Percentiles rank a stretch among this genome's conserved stretches.
These are phyloP conservation scores for Lamellibrachia satsuma DNA, from an alignment of 2,888 invertebrate species.

Conservation along the genomic window DNA sequence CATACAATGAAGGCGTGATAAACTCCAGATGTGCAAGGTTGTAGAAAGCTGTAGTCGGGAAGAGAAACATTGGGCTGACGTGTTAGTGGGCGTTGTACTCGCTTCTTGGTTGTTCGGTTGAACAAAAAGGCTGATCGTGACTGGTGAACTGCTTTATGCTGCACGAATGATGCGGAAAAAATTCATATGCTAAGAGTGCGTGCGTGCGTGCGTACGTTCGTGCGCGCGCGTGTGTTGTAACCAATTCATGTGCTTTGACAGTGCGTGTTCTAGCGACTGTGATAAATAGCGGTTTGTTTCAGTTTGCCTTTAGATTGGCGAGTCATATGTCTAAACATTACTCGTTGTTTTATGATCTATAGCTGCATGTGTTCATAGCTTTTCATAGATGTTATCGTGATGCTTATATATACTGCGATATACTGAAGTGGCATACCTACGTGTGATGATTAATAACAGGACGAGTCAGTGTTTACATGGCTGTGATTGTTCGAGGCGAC, in stretches of 20 bases:
- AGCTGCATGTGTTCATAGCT: neutral
- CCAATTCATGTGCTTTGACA: neutral
- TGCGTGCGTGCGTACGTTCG: too few species aligned
- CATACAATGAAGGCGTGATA: too few species aligned
- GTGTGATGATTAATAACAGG: neutral
- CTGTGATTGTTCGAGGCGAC: too few species aligned
- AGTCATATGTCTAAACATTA: neutral
- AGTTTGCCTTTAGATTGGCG: neutral
- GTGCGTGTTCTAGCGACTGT: neutral
- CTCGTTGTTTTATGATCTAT: neutral
- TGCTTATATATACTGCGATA: neutral
- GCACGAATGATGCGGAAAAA: too few species aligned
- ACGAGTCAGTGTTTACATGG: neutral
- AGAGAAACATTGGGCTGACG: too few species aligned
- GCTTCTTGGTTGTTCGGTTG: too few species aligned
- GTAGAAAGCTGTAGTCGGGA: too few species aligned
- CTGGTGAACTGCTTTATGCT: too few species aligned
- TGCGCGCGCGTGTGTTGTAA: neutral
- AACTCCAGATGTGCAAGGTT: too few species aligned
- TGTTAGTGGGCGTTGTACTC: too few species aligned
- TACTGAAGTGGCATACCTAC: neutral
- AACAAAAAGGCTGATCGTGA: too few species aligned
- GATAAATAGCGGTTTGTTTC: neutral
- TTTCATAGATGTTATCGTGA: neutral
- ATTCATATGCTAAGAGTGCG: too few species aligned